Evolutionary conservation across 2,888 invertebrate genomes (phyloP).

Genomic region (Sminthurinus aureus): DNA sequence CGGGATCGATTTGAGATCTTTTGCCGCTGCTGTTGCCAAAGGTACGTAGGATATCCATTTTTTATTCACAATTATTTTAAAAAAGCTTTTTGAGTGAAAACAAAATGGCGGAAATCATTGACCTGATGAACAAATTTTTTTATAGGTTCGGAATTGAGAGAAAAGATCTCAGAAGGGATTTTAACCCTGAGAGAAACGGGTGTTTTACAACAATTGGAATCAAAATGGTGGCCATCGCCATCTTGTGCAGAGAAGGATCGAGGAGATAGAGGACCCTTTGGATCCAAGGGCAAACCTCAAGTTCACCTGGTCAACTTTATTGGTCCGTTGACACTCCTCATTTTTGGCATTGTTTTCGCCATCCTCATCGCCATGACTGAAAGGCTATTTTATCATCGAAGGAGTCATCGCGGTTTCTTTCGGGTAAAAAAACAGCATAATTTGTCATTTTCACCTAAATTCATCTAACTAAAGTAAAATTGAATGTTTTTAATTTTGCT

Average conservation of each 20-base stretch:
- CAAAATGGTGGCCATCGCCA: slow-evolving; percentile 56
- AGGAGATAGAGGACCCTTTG: too few species aligned
- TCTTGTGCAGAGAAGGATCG: slow-evolving; percentile 39
- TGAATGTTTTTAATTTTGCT: too few species aligned
- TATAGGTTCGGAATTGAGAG: slow-evolving; percentile 52
- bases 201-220: slow-evolving; percentile 53
- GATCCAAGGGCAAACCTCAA: slow-evolving; percentile 47
- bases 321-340: slow-evolving; percentile 55
- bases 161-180: slow-evolving; percentile 55
- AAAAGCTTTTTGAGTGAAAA: too few species aligned
- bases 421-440: too few species aligned
- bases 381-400: slow-evolving; percentile 55
- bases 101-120: too few species aligned
- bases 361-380: slow-evolving; percentile 57
- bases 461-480: too few species aligned
- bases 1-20: slow-evolving; percentile 50
- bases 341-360: slow-evolving; percentile 54
- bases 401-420: slow-evolving; percentile 58
- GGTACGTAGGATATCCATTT: too few species aligned
- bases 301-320: slow-evolving; percentile 56
- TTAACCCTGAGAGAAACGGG: slow-evolving; percentile 55
- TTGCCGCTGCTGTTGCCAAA: slow-evolving; percentile 54
- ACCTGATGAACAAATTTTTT: background rate
- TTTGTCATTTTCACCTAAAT: too few species aligned
- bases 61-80: too few species aligned